These are phyloP conservation scores for Holocentrus rufus DNA, from an alignment of 2,797 vertebrate species.

Conservation along the genomic window DNA sequence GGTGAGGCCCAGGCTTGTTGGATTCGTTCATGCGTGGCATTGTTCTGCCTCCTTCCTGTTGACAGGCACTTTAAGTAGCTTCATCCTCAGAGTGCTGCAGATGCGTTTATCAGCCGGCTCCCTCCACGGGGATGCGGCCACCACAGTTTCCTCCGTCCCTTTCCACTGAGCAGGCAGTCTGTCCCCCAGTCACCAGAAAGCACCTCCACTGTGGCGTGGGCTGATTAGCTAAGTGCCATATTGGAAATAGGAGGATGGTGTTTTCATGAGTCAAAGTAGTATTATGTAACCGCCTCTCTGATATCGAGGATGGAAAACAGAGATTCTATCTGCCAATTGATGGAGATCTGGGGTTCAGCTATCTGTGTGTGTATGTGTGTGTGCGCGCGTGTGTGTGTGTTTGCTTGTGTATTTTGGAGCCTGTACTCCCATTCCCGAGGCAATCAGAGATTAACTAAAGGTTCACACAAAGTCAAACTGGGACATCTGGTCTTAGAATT, in stretches of 20 bases:
- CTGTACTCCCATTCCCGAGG: slow-evolving; percentile 27
- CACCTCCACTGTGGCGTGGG: slow-evolving; percentile 48
- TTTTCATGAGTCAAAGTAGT: slow-evolving; percentile 71
- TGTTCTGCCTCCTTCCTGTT: neutral
- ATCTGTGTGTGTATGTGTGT: slow-evolving; percentile 8
- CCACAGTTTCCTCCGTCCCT: neutral
- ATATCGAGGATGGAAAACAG: slow-evolving; percentile 34
- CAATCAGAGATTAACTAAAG: slow-evolving; percentile 41
- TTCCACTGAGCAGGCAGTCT: slow-evolving; percentile 8
- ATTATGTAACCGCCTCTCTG: slow-evolving; percentile 62
- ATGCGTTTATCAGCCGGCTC: neutral
- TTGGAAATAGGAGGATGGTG: slow-evolving; percentile 60
- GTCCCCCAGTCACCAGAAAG: slow-evolving; percentile 7
- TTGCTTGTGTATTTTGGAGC: neutral
- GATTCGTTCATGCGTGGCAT: neutral
- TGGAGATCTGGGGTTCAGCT: slow-evolving; percentile 37
- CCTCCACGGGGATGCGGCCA: slow-evolving; percentile 7
- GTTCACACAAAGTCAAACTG: slow-evolving; percentile 40
- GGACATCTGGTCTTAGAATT: slow-evolving; percentile 51
- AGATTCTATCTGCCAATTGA: slow-evolving; percentile 38
- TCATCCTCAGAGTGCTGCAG: neutral
- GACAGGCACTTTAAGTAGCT: neutral
- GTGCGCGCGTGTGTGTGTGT: neutral
- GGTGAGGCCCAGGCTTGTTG: slow-evolving; percentile 77
- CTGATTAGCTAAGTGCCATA: slow-evolving; percentile 62